Evolutionary conservation across 2,888 invertebrate species (phyloP), one percentile per base, ranked within the genome.

Genomic region (Lycaena phlaeas): DNA sequence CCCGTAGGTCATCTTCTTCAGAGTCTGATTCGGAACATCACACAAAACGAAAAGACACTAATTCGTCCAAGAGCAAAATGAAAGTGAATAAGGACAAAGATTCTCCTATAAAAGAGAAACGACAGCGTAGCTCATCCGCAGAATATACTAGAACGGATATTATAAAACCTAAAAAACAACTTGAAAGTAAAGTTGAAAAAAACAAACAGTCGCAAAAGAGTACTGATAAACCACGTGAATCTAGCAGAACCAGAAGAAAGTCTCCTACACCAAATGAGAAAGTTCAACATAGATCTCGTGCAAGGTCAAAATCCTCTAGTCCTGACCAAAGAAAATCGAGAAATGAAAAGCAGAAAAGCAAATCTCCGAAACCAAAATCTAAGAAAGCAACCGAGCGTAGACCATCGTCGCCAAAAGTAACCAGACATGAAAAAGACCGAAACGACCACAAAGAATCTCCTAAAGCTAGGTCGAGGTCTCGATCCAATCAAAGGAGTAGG

Each of bases 401-500:
- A 4, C 51, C 56, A 2, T 40, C 54, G 1, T 66, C 73, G 0
- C 57, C 65, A 1, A 57, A 52, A 30, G 38, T 43, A 40, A 27
- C 52, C 15, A 57, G 52, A 40, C 42, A 52, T 2, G 59, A 58
- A 3, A 64, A 51, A 43, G 62, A 59, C 6, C 61, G 56, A 29
- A 53, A 48, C 17, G 59, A 57, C 9, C 59, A 60, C 11, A 50
- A 52, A 38, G 64, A 62, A 42, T 50, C 60, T 36, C 63, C 63
- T 40, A 54, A 54, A 36, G 61, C 62, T 3, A 58, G 61, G 12
- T 66, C 70, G 0, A 52, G 61, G 18, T 68, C 75, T 1, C 61
- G 61, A 1, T 68, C 70, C 0, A 53, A 58, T 2, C 69, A 71
- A 5, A 81, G 78, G 10, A 86, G 86, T 43, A 61, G 79, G 30